phyloP scores from a whole-genome alignment of 2,888 invertebrate genomes.

The Lasioglossum villosulum region DNA sequence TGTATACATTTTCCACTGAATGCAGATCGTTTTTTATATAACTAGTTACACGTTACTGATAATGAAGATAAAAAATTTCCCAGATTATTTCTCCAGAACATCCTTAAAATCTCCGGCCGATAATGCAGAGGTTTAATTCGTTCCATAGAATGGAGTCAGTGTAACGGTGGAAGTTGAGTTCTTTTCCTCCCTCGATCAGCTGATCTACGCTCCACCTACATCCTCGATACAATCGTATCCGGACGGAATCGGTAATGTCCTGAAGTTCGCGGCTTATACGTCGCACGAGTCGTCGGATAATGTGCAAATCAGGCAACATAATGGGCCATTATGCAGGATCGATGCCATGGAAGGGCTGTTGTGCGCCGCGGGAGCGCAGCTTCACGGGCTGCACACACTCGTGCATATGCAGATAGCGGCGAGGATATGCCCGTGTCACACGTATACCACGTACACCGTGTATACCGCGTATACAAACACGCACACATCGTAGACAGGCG shows the following conservation, averaged over 20 bases:
- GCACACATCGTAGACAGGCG: background rate
- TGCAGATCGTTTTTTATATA: too few species aligned
- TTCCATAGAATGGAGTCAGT: background rate
- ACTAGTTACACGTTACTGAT: too few species aligned
- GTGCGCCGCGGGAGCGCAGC: constrained; percentile 46
- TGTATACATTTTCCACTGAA: too few species aligned
- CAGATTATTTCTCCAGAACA: too few species aligned
- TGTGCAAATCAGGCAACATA: constrained; percentile 68
- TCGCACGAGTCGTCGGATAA: constrained; percentile 64
- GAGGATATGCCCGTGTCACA: constrained; percentile 16
- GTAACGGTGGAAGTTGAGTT: background rate
- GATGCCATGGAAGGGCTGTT: constrained; percentile 63
- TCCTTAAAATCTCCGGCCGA: background rate
- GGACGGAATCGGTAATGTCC: constrained; percentile 38
- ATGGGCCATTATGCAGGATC: constrained; percentile 69
- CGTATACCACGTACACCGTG: background rate
- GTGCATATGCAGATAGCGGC: constrained; percentile 55
- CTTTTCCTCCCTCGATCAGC: constrained; percentile 20
- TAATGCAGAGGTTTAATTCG: background rate
- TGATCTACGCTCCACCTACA: background rate
- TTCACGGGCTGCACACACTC: constrained; percentile 43
- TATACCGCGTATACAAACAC: background rate
- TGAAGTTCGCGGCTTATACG: constrained; percentile 59
- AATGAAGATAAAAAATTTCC: too few species aligned
- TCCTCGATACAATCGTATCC: constrained; percentile 35